Percentiles rank a stretch among this genome's conserved stretches.
These are phyloP conservation scores for Gorilla gorilla DNA, from an alignment of 2,113 vertebrate genomes.

Conservation along the genomic window DNA sequence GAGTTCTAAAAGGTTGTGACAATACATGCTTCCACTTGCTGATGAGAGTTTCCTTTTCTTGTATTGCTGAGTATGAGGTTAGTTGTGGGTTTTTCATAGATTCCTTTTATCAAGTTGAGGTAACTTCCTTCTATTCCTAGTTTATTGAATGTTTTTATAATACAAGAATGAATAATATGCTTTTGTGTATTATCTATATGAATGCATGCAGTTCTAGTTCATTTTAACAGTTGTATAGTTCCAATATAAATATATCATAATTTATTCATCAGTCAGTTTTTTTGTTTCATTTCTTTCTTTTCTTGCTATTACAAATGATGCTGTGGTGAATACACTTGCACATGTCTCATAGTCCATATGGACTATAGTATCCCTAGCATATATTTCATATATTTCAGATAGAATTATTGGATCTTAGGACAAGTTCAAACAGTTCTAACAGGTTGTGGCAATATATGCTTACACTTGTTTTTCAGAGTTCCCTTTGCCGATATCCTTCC, in stretches of 20 bases:
- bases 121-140: not conserved
- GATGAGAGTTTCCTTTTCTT: no score
- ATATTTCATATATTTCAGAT: not conserved
- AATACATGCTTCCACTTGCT: no score
- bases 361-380: not conserved
- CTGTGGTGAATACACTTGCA: not conserved
- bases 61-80: not conserved
- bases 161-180: not conserved
- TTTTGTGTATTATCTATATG: not conserved
- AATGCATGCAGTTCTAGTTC: not conserved
- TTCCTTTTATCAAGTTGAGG: not conserved
- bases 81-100: not conserved
- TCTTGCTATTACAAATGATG: not conserved
- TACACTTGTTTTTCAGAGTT: not conserved
- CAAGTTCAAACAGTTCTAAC: not conserved
- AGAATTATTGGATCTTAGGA: not conserved
- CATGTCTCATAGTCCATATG: not conserved
- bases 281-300: not conserved
- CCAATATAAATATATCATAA: not conserved
- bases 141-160: not conserved
- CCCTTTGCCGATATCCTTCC: not conserved
- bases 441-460: not conserved
- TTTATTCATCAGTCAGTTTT: not conserved
- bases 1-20: no score
- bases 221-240: not conserved